phyloP scores from a whole-genome alignment of 2,888 invertebrate genomes.

The Pseudococcus jackbeardsleyi region DNA sequence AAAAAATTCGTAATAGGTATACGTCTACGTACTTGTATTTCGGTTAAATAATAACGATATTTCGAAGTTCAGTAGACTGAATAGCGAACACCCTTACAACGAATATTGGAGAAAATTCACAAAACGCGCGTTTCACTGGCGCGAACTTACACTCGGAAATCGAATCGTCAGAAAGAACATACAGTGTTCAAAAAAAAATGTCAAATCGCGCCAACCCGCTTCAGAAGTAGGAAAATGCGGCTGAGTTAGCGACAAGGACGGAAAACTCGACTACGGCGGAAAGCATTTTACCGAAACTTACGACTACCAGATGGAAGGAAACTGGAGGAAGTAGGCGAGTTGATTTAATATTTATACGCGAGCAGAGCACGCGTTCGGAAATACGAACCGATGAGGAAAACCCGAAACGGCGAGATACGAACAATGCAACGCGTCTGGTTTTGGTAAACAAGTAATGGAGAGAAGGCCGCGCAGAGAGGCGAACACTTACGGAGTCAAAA shows the following conservation, averaged over 20 bases:
- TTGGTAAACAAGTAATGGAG: not conserved
- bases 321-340: constrained; percentile 47
- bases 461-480: not conserved
- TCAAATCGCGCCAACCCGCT: not conserved
- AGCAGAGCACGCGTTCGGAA: constrained; percentile 7
- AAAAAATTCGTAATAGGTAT: too few relatives aligned
- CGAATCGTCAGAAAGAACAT: not conserved
- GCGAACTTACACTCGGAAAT: constrained; percentile 25
- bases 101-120: not conserved
- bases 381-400: constrained; percentile 23
- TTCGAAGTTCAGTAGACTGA: too few relatives aligned
- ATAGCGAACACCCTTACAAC: not conserved
- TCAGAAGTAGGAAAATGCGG: not conserved
- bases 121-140: not conserved
- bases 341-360: constrained; percentile 38
- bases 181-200: not conserved
- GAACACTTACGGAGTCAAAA: not conserved
- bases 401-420: constrained; percentile 32
- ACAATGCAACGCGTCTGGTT: constrained; percentile 28
- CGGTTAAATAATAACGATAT: not conserved
- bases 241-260: not conserved
- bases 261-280: not conserved
- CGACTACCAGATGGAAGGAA: constrained; percentile 11
- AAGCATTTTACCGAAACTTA: not conserved
- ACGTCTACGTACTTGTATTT: too few relatives aligned